Evolutionary conservation across 2,113 vertebrate species (phyloP).

Genomic region (Promerops cafer): DNA sequence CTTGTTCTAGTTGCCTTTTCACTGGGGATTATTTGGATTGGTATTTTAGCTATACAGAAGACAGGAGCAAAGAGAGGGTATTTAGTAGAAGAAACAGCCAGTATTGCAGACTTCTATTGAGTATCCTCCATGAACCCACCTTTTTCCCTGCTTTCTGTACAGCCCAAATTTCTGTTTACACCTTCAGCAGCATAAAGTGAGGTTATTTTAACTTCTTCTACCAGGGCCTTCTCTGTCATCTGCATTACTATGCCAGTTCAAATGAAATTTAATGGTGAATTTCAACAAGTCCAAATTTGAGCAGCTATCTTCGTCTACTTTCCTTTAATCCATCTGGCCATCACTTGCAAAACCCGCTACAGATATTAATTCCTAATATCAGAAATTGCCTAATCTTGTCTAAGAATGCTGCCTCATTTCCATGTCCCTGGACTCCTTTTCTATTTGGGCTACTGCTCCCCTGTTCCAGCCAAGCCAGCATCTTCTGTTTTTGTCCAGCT

Average conservation of each 20-base stretch:
- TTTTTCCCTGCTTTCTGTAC: background rate
- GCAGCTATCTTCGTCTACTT: background rate
- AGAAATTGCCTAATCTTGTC: background rate
- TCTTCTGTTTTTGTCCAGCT: background rate
- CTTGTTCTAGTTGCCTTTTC: background rate
- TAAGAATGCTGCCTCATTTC: background rate
- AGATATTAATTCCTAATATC: background rate
- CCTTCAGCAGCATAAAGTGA: background rate
- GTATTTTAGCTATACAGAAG: background rate
- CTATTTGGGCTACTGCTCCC: background rate
- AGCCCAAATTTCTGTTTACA: background rate
- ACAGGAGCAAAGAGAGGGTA: background rate
- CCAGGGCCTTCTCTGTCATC: background rate
- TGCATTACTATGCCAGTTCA: background rate
- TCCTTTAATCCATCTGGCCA: background rate
- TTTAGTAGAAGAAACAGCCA: background rate
- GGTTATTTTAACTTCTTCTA: background rate
- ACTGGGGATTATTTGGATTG: background rate
- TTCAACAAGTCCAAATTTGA: background rate
- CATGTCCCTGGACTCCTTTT: background rate
- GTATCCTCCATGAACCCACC: accelerated
- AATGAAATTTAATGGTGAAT: background rate
- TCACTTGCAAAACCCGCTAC: background rate
- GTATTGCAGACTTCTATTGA: background rate
- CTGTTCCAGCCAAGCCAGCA: background rate